A percentile compares a stretch with the other conserved stretches of the same genome.
These are phyloP conservation scores for Drosophila punjabiensis DNA, from an alignment of 1,140 invertebrate genomes.

Conservation along the genomic window DNA sequence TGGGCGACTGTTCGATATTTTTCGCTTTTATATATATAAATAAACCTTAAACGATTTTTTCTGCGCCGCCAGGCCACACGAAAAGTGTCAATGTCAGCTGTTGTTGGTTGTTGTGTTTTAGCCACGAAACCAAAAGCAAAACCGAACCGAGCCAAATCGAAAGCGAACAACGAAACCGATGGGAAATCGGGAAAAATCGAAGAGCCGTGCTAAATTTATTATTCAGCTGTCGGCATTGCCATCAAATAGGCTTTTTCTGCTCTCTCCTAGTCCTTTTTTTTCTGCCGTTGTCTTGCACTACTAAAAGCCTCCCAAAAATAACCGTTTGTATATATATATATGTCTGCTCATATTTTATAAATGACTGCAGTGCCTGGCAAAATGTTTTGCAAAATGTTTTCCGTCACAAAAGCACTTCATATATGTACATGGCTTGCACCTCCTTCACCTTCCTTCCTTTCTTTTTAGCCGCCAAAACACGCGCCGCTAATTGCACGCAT, in stretches of 20 bases:
- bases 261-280: conserved; percentile 32
- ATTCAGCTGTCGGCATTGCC: conserved; percentile 67
- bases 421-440: neutral
- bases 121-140: conserved; percentile 47
- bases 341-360: conserved; percentile 43
- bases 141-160: conserved; percentile 42
- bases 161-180: conserved; percentile 10
- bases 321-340: conserved; percentile 14
- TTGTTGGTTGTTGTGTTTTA: conserved; percentile 39
- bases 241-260: conserved; percentile 18
- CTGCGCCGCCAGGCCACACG: conserved; percentile 56
- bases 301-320: conserved; percentile 45
- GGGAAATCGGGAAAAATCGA: conserved; percentile 64
- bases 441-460: conserved; percentile 50
- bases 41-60: conserved; percentile 74
- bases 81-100: conserved; percentile 83
- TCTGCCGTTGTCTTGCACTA: conserved; percentile 1
- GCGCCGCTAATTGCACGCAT: conserved; percentile 67
- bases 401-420: conserved; percentile 20
- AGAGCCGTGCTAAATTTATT: conserved; percentile 80
- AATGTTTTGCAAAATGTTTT: conserved; percentile 49
- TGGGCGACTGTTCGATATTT: conserved; percentile 42
- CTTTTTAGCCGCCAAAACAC: conserved; percentile 39
- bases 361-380: conserved; percentile 11
- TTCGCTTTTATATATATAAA: conserved; percentile 73